Base-by-base conservation (phyloP, 2,113 vertebrate genomes). In the Marmota monax region DNA sequence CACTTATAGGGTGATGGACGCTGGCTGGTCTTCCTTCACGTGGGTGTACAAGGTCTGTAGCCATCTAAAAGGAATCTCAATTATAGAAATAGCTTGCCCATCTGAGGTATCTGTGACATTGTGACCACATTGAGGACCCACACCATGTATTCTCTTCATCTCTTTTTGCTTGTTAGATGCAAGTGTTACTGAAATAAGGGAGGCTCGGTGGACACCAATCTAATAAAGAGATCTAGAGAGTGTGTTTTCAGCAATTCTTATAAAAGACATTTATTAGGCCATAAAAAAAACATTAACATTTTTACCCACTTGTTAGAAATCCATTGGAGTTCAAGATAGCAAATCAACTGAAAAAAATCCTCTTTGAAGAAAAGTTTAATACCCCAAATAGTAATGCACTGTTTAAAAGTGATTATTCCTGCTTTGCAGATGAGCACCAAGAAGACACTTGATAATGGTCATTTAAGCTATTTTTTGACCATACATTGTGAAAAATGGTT, bases 201-300 rank as follows among this genome's bases (percentile, higher is more conserved):
- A 83, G 45, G 48, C n/a, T 51, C 4, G 69, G 7, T 58, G 70
- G 45, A 25, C 70, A 9, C 1, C 42, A 93, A 39, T 76, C 42
- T 95, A 98, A 97, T 97, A 95, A 93, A 97, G 95, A 97, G 78
- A 96, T 93, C 65, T 84, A 90, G 88, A 51, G 84, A 87, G 80
- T 78, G 39, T 89, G 87, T 93, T 97, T 96, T 96, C 89, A 97
- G 53, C 78, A 89, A 93, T 91, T 93, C 96, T 95, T 97, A 97
- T 88, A 87, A 97, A 97, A 93, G 97, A 97, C 95, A 96, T 76
- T 86, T 23, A 58, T 58, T 65, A 32, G 14, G 45, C 45, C 45
- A 45, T 45, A 45, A 45, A 45, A 45, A 45, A 45, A 7, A 45
- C 39, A 7, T 45, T 45, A 45, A 45, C 7, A 45, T 45, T 45